Percentiles rank a stretch among this genome's conserved stretches.
Evolutionary conservation across 2,797 vertebrate species (phyloP).

Genomic region (Onychomys torridus): DNA sequence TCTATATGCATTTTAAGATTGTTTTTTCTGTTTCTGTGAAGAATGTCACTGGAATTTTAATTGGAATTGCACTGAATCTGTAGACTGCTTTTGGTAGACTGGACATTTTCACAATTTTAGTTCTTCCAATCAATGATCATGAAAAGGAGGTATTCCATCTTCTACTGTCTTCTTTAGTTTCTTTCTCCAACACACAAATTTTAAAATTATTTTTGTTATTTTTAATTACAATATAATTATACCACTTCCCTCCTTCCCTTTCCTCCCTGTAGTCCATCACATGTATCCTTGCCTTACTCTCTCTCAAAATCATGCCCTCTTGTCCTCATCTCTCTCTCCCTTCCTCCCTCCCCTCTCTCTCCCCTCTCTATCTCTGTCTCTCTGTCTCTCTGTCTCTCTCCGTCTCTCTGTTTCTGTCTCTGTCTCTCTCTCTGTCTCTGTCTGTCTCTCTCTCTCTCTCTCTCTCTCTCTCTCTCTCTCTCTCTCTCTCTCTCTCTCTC

Average conservation of each 20-base stretch:
- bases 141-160: not conserved
- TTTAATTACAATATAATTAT: not conserved
- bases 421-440: not conserved
- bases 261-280: not conserved
- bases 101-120: not conserved
- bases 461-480: too few relatives aligned
- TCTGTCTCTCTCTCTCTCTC: too few relatives aligned
- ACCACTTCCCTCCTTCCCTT: not conserved
- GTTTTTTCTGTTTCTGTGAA: not conserved
- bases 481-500: too few relatives aligned
- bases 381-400: not conserved
- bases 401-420: too few relatives aligned
- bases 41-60: not conserved
- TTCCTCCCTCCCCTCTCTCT: not conserved
- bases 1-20: not conserved
- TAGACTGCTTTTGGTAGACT: not conserved
- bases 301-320: not conserved
- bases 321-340: not conserved
- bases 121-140: not conserved
- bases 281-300: not conserved
- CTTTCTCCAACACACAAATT: not conserved
- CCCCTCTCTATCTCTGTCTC: too few relatives aligned
- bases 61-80: not conserved
- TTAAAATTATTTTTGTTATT: not conserved
- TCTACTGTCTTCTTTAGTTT: not conserved